These are phyloP conservation scores for Tromatobia lineatoria DNA, from an alignment of 2,888 invertebrate species.

Conservation along the genomic window DNA sequence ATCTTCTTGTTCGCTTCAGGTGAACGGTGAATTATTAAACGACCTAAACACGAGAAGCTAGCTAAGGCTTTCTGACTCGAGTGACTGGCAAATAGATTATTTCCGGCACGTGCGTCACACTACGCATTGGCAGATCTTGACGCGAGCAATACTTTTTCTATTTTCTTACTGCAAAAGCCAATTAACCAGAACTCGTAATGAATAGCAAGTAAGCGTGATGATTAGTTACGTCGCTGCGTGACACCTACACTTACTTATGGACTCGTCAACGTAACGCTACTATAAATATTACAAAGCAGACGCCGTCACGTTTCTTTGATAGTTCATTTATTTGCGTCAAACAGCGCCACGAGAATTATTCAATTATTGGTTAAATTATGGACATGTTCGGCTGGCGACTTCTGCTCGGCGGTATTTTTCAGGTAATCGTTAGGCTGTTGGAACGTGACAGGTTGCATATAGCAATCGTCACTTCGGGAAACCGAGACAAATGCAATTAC, in stretches of 20 bases:
- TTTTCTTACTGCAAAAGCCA: slow-evolving; percentile 38
- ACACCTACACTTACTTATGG: slow-evolving; percentile 35
- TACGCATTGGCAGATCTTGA: slow-evolving; percentile 20
- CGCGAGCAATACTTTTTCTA: not conserved
- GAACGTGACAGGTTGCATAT: slow-evolving; percentile 30
- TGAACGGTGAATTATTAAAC: slow-evolving; percentile 29
- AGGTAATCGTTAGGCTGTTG: slow-evolving; percentile 37
- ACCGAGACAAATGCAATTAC: not conserved
- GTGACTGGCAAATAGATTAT: slow-evolving; percentile 50
- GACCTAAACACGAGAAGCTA: not conserved
- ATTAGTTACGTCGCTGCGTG: slow-evolving; percentile 29
- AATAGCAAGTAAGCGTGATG: slow-evolving; percentile 37
- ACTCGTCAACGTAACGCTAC: slow-evolving; percentile 26
- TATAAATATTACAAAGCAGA: slow-evolving; percentile 6
- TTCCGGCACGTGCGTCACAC: slow-evolving; percentile 35
- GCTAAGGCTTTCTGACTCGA: slow-evolving; percentile 8
- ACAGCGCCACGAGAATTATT: slow-evolving; percentile 1
- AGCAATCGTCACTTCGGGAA: not conserved
- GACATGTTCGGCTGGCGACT: slow-evolving; percentile 14
- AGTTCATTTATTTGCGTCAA: slow-evolving; percentile 1
- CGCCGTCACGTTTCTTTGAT: slow-evolving; percentile 1
- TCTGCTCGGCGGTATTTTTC: slow-evolving; percentile 42
- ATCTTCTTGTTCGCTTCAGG: slow-evolving; percentile 18
- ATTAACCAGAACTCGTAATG: slow-evolving; percentile 51
- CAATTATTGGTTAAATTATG: slow-evolving; percentile 51